Evolutionary conservation across 1,140 invertebrate genomes (phyloP), one percentile per base, ranked within the genome.

Genomic region (Heliconius congener): DNA sequence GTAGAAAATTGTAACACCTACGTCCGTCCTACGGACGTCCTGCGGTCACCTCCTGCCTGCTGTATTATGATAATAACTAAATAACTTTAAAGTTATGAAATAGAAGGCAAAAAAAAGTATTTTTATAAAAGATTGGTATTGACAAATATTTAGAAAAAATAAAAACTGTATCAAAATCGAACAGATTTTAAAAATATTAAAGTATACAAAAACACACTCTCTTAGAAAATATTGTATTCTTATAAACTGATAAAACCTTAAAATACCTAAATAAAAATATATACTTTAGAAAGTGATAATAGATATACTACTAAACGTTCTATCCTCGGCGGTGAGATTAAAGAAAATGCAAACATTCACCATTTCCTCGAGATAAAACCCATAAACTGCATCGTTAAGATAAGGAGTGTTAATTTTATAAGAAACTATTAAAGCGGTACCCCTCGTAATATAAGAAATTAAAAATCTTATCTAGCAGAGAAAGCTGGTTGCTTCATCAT

Each of bases 331-430:
- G 82, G 82, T 74, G 57, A 46, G 76, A 75, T 77, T 76, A 81
- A 81, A 83, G 79, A 78, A 72, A 52, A 23, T 50, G 70, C 81
- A 82, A 84, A 84, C 80, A 81, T 77, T 30, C 46, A 80, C 71
- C 74, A 72, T 78, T 83, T 83, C 78, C 80, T 76, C 18, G 70
- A 81, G 78, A 83, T 82, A 83, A 83, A 81, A 79, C 72, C 42
- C 78, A 79, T 82, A 81, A 81, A 82, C 66, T 71, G 71, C 60
- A 80, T 77, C 75, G 83, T 82, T 81, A 81, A 84, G 81, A 82
- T 84, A 84, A 82, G 81, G 42, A 71, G 78, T 78, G 75, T 82
- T 84, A 84, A 82, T 82, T 84, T 84, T 81, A 84, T 81, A 81
- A 84, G 80, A 81, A 83, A 83, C 80, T 79, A 80, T 82, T 82